Base-by-base conservation (phyloP, 2,113 vertebrate species). In the Aspidoscelis tigris region DNA sequence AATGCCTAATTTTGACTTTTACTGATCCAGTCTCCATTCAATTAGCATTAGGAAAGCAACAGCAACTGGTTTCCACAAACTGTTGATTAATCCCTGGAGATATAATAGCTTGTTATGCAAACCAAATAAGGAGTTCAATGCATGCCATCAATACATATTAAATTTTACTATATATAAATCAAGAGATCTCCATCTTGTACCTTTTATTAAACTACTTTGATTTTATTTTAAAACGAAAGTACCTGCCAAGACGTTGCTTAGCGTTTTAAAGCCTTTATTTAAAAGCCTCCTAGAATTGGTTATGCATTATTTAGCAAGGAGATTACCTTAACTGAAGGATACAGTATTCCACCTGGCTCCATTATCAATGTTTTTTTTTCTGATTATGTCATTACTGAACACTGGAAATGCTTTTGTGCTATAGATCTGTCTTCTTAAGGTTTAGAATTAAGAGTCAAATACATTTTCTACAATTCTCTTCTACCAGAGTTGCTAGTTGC, bases 251-350 rank as follows among this genome's bases (percentile, higher is more conserved):
- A 78, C 58, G 26, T 65, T 14, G 78, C 26, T 68, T n/a, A 79
- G 61, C 22, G 47, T 79, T 47, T 66, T 8, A 18, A 78, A 78
- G 22, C 20, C 7, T 41, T 64, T 65, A 68, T 43, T 79, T 68
- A 68, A 47, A 68, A 79, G 64, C 64, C 78, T 79, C 22, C 61
- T 43, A 47, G 41, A 66, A 79, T 22, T 47, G 21, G 61, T 79
- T n/a, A 79, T 79, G 64, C 41, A 79, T 79, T 79, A 79, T 79
- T 79, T 68, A 79, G 64, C 61, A 79, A 79, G 64, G 61, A 68
- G 78, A 66, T 66, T 24, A 66, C 22, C 12, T 44, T 79, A 64
- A 79, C 41, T 47, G 61, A 79, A 79, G 78, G 41, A 16, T 65
- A 47, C 44, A 68, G 44, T 68, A n/a, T 79, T 68, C 41, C 61